Base-by-base conservation (phyloP, 1,140 invertebrate species). In the Apis dorsata region DNA sequence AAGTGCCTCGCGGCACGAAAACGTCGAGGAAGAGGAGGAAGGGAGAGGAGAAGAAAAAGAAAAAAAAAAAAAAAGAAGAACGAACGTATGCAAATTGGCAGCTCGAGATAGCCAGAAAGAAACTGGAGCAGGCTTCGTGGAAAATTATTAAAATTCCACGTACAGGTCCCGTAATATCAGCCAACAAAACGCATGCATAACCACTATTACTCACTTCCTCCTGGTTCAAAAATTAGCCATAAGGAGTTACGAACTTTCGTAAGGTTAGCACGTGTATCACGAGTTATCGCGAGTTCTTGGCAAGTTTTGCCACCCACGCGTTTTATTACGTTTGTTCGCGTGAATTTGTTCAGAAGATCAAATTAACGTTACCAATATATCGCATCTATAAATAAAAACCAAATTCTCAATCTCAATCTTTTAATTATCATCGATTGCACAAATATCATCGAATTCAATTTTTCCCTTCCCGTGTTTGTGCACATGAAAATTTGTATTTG, bases 21-120 rank as follows among this genome's bases (percentile, higher is more conserved):
- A 73, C 53, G 9, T 44, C 34, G 34, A 44, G 34, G 34, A 44
- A 44, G 5, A 44, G 34, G 34, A 7, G 5, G 5, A 44, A 7
- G 34, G 0, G 34, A 2, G 34, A 4, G 34, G 11, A 44, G 49
- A 68, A 68, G 34, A 44, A 34, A 1, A 34, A 34, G 34, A 44
- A 44, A 44, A 44, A 4, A 44, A 7, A 4, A 44, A 68, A 44
- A 44, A 68, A 70, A 17, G 12, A 34, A 34, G 57, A 59, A 70
- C 17, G n/a, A 73, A 73, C 71, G 12, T 28, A 73, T 73, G 71
- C 19, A 73, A 73, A 73, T 73, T 59, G 53, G 24, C 53, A 57
- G 19, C 53, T 57, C 28, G 24, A 7, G 28, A 13, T 34, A 73
- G 7, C 15, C 71, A 57, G 71, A 19, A 71, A 55, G 69, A 55